Evolutionary conservation across 1,140 invertebrate species (phyloP).

Genomic region (Eurosta solidaginis): DNA sequence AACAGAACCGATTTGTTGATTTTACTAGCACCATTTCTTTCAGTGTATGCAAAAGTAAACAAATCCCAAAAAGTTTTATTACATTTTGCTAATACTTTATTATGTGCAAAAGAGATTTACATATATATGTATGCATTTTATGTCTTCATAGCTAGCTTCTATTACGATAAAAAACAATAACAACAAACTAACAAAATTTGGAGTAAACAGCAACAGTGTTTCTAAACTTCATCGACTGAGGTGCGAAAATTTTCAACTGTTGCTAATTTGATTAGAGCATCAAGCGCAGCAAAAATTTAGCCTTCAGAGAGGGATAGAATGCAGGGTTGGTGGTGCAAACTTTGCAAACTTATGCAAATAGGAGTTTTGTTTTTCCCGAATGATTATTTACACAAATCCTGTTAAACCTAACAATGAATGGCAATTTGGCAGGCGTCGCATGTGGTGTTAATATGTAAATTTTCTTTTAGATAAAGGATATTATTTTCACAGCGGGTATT

Average conservation of each 20-base stretch:
- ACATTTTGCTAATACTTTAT: neutral
- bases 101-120: neutral
- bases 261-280: slow-evolving; percentile 37
- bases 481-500: neutral
- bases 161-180: neutral
- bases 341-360: slow-evolving; percentile 32
- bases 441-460: neutral
- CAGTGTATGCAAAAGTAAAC: neutral
- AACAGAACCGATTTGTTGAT: neutral
- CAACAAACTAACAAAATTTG: neutral
- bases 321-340: neutral
- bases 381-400: slow-evolving; percentile 21
- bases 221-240: neutral
- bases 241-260: slow-evolving; percentile 32
- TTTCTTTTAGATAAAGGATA: neutral
- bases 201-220: neutral
- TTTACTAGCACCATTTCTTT: neutral
- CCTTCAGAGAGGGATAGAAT: neutral
- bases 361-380: neutral
- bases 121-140: neutral
- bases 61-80: slow-evolving; percentile 24
- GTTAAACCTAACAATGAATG: slow-evolving; percentile 29
- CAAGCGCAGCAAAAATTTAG: neutral
- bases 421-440: neutral
- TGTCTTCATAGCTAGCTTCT: no score